phyloP scores from a whole-genome alignment of 2,113 vertebrate genomes.

The Hoplias malabaricus region DNA sequence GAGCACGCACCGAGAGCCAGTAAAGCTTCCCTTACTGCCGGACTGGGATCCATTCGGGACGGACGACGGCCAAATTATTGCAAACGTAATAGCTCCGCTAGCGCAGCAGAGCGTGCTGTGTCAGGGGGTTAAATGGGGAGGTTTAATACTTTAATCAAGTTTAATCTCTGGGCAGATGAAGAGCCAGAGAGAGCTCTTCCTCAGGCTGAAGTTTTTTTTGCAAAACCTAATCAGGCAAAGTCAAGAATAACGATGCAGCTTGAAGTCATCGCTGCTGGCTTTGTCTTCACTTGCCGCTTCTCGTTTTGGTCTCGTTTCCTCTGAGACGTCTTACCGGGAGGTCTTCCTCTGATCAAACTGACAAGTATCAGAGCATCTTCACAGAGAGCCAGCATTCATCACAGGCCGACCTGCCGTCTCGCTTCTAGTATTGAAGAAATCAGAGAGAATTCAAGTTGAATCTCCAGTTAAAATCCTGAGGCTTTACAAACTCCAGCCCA shows the following conservation, averaged over 20 bases:
- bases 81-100: slow-evolving; percentile 67
- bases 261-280: background rate
- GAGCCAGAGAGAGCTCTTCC: slow-evolving; percentile 47
- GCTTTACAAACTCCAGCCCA: background rate
- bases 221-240: slow-evolving; percentile 25
- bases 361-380: slow-evolving; percentile 11
- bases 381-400: background rate
- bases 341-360: slow-evolving; percentile 21
- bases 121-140: slow-evolving; percentile 70
- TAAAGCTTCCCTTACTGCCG: slow-evolving; percentile 74
- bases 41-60: slow-evolving; percentile 72
- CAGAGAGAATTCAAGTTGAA: background rate
- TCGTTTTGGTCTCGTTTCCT: slow-evolving; percentile 25
- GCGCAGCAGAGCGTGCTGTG: slow-evolving; percentile 60
- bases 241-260: background rate
- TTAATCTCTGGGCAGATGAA: slow-evolving; percentile 63
- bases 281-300: background rate
- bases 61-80: slow-evolving; percentile 71
- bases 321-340: slow-evolving; percentile 18
- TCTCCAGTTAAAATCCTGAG: background rate
- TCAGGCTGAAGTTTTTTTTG: slow-evolving; percentile 21
- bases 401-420: background rate
- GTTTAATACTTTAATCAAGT: slow-evolving; percentile 78
- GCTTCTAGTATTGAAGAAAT: slow-evolving; percentile 19
- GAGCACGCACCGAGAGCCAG: slow-evolving; percentile 74